Conservation (phyloP, 2,113 vertebrate genomes). For the Gopherus evgoodei region DNA sequence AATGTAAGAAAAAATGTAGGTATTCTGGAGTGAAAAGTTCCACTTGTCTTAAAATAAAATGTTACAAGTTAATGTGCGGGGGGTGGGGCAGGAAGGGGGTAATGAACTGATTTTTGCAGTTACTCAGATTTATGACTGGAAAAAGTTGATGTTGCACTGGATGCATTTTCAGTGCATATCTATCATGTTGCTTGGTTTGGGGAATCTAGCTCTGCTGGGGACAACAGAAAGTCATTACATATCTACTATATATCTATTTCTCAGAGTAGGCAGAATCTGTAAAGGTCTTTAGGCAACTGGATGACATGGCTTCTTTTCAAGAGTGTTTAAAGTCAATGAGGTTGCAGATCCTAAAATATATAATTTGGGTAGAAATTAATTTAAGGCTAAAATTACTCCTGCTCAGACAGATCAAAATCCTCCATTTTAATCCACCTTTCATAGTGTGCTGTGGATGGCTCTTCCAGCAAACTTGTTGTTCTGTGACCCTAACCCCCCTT, state of each 20-base stretch:
- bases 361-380: fast-evolving
- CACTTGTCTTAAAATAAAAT: not conserved
- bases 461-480: not conserved
- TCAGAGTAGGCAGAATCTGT: not conserved
- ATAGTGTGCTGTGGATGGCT: not conserved
- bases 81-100: too few species aligned
- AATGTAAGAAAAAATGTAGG: not conserved
- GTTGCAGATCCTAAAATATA: not conserved
- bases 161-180: not conserved
- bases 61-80: not conserved
- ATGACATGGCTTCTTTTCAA: not conserved
- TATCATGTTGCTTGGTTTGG: not conserved
- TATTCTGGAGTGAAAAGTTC: not conserved
- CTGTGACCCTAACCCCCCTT: not conserved
- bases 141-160: not conserved
- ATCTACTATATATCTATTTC: not conserved
- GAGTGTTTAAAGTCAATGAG: not conserved
- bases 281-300: not conserved
- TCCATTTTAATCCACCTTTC: not conserved
- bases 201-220: fast-evolving
- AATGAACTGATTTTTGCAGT: not conserved
- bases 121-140: not conserved
- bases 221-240: not conserved
- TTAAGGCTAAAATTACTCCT: not conserved
- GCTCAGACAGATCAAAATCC: not conserved